These are phyloP conservation scores for Sipha flava DNA, from an alignment of 1,140 invertebrate species.

Conservation along the genomic window DNA sequence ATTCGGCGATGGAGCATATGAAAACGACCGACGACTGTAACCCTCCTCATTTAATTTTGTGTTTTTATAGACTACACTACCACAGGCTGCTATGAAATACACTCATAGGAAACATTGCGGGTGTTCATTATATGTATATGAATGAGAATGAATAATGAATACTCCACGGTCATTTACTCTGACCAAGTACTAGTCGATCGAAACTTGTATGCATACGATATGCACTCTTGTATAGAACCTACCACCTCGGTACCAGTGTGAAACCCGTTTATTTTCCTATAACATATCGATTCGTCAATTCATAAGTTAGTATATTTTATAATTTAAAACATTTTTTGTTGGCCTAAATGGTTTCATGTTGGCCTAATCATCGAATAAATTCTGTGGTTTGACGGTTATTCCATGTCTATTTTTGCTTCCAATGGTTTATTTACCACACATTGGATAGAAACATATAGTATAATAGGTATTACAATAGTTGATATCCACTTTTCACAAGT, in stretches of 20 bases:
- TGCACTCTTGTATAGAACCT: not conserved
- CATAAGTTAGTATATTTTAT: not conserved
- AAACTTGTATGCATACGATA: not conserved
- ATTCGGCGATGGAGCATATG: not conserved
- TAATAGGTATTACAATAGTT: too few relatives aligned
- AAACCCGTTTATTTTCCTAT: not conserved
- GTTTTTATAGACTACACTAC: not conserved
- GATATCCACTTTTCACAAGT: not conserved
- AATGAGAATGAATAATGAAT: conserved; percentile 2
- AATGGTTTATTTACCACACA: not conserved
- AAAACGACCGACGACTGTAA: not conserved
- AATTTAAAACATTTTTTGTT: not conserved
- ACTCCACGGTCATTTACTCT: not conserved
- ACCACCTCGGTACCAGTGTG: not conserved
- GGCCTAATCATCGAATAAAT: too few relatives aligned
- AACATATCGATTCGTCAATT: not conserved
- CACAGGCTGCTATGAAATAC: not conserved
- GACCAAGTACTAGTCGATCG: not conserved
- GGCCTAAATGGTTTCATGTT: too few relatives aligned
- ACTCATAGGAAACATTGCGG: not conserved
- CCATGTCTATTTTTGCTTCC: not conserved
- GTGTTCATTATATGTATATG: conserved; percentile 8
- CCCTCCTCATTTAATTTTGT: not conserved
- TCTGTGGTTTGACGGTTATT: too few relatives aligned
- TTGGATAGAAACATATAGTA: too few relatives aligned